Evolutionary conservation across 2,113 vertebrate species (phyloP).

Genomic region (Sebastes schlegelii): DNA sequence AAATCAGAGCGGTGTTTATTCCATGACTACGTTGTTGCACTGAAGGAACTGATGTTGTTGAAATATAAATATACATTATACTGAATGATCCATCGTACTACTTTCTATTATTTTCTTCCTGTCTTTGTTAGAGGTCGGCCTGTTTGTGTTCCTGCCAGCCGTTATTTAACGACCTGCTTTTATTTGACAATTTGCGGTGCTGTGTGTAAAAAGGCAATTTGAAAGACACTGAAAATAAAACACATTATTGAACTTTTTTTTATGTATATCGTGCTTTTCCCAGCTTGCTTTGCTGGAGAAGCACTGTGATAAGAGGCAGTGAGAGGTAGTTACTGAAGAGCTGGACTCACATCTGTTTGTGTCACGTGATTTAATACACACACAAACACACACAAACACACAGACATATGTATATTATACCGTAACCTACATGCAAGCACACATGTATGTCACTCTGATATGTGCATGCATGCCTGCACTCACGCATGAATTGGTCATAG

Average conservation of each 20-base stretch:
- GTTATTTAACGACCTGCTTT: neutral
- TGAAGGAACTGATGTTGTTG: neutral
- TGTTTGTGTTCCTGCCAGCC: neutral
- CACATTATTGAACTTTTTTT: neutral
- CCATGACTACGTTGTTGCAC: neutral
- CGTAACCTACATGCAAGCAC: conserved; percentile 33
- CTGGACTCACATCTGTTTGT: neutral
- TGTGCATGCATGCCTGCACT: conserved; percentile 17
- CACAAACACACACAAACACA: conserved; percentile 1
- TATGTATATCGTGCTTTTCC: conserved; percentile 7
- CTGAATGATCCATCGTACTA: neutral
- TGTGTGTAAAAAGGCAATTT: neutral
- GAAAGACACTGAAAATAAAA: too few species aligned
- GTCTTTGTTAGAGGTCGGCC: neutral
- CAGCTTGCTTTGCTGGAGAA: conserved; percentile 32
- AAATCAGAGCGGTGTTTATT: neutral
- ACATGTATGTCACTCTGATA: conserved; percentile 16
- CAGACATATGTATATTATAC: conserved; percentile 27
- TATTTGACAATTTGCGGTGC: neutral
- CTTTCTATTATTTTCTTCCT: neutral
- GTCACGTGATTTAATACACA: neutral
- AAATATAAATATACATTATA: neutral
- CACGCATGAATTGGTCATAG: conserved; percentile 9
- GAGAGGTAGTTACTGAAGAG: conserved; percentile 15
- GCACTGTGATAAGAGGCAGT: neutral